Conservation (phyloP, 2,797 vertebrate species). For the Thaleichthys pacificus region DNA sequence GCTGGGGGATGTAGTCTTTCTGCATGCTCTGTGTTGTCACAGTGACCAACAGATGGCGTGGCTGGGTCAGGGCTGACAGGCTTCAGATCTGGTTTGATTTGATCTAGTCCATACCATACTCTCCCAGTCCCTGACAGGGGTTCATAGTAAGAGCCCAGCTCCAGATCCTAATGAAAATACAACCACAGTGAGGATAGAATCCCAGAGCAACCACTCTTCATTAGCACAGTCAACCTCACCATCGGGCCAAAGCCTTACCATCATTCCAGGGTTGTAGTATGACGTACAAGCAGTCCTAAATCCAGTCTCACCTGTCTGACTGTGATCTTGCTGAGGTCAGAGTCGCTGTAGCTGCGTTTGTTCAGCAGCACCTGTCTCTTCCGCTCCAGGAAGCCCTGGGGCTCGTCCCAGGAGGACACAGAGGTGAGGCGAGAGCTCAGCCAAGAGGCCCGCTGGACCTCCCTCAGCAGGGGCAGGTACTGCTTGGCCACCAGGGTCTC, state of each 20-base stretch:
- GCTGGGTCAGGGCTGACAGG: slow-evolving; percentile 32
- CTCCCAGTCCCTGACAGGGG: slow-evolving; percentile 44
- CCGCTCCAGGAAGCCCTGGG: slow-evolving; percentile 67
- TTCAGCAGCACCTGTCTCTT: slow-evolving; percentile 67
- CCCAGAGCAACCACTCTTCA: neutral
- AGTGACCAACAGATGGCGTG: slow-evolving; percentile 24
- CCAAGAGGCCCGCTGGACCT: slow-evolving; percentile 43
- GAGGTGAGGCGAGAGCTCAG: slow-evolving; percentile 37
- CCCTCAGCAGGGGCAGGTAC: slow-evolving; percentile 63
- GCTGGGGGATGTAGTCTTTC: slow-evolving; percentile 9
- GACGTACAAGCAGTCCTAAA: neutral
- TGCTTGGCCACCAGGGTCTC: slow-evolving; percentile 70
- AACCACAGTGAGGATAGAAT: neutral
- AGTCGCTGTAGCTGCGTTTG: slow-evolving; percentile 79
- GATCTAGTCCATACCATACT: slow-evolving; percentile 47
- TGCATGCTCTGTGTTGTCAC: slow-evolving; percentile 33
- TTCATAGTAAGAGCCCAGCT: slow-evolving; percentile 48
- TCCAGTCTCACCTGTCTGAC: slow-evolving; percentile 38
- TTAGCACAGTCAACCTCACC: neutral
- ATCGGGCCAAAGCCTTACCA: neutral
- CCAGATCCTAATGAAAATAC: slow-evolving; percentile 60
- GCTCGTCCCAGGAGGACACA: slow-evolving; percentile 73
- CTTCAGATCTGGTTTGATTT: slow-evolving; percentile 46
- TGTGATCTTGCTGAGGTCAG: slow-evolving; percentile 73
- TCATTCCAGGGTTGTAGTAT: neutral